Base-by-base conservation (phyloP, 2,888 invertebrate species). In the Orthosia gracilis region DNA sequence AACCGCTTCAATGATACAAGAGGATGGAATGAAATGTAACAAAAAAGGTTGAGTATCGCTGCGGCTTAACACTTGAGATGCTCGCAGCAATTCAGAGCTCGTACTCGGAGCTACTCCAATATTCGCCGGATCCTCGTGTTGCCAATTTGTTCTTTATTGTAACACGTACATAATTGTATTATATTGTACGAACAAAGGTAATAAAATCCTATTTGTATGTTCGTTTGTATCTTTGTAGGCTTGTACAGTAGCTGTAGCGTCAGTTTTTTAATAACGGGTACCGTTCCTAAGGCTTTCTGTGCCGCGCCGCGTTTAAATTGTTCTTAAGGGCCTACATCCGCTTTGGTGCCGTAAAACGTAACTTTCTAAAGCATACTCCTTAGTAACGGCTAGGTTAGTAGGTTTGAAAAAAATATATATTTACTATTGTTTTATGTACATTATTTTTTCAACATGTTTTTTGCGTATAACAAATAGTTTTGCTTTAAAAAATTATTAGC, bases 71-170 rank as follows among this genome's bases (percentile, higher is more conserved):
- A 68, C 78, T 81, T 74, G 61, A 68, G 45, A 58, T 77, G 68
- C 73, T 81, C 58, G 68, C 52, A 64, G 55, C 64, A 59, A 65
- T 59, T 68, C 66, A 49, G 63, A 66, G 70, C 70, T 63, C 18
- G 63, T 50, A 26, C 58, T 58, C 17, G 61, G 26, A 45, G 58
- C 62, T 63, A 68, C 78, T 74, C 65, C 65, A 74, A 64, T 54
- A 68, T 74, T 45, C 59, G 23, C 45, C 49, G 23, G 80, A 68
- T 76, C 59, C 58, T 63, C 73, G 50, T 63, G 69, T 73, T 40
- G 66, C 63, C 70, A 80, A 69, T 80, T 69, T 80, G 57, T 77
- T 78, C 47, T 67, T 47, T 76, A 55, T 55, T 73, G 77, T 75
- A 50, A 50, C 63, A 79, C 55, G 47, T 71, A 68, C 55, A 55